A percentile compares a stretch with the other conserved stretches of the same genome.
These are phyloP conservation scores for Hypselothyrea guttata DNA, from an alignment of 2,888 invertebrate species.

Conservation along the genomic window DNA sequence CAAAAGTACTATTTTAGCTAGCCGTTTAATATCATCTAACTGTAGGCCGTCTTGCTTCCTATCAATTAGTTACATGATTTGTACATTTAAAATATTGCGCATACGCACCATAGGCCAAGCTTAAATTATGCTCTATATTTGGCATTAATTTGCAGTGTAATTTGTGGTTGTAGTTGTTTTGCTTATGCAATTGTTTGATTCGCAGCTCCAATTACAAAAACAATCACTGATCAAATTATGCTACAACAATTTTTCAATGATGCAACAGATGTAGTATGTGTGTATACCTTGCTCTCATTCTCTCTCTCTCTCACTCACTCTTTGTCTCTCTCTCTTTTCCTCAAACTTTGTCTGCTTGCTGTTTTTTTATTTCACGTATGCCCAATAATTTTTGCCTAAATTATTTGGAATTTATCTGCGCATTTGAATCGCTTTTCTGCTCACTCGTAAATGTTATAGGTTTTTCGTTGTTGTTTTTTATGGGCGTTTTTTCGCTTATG, in stretches of 20 bases:
- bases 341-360: neutral
- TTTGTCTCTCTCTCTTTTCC: neutral
- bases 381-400: slow-evolving; percentile 17
- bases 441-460: neutral
- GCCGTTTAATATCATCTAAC: no score
- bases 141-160: slow-evolving; percentile 14
- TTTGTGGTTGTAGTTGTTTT: slow-evolving; percentile 8
- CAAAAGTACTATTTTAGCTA: no score
- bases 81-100: slow-evolving; percentile 5
- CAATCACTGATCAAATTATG: slow-evolving; percentile 35
- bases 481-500: slow-evolving; percentile 26
- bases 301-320: neutral
- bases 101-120: slow-evolving; percentile 15
- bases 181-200: slow-evolving; percentile 40
- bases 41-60: no score
- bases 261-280: slow-evolving; percentile 30
- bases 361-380: neutral
- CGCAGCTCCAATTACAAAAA: slow-evolving; percentile 27
- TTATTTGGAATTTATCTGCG: slow-evolving; percentile 36
- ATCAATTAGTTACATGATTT: no score
- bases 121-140: slow-evolving; percentile 4
- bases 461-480: neutral
- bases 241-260: slow-evolving; percentile 33
- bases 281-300: neutral
- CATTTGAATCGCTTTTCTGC: slow-evolving; percentile 26